A percentile compares a stretch with the other conserved stretches of the same genome.
These are phyloP conservation scores for Drosophila eugracilis DNA, from an alignment of 1,140 invertebrate genomes.

Conservation along the genomic window DNA sequence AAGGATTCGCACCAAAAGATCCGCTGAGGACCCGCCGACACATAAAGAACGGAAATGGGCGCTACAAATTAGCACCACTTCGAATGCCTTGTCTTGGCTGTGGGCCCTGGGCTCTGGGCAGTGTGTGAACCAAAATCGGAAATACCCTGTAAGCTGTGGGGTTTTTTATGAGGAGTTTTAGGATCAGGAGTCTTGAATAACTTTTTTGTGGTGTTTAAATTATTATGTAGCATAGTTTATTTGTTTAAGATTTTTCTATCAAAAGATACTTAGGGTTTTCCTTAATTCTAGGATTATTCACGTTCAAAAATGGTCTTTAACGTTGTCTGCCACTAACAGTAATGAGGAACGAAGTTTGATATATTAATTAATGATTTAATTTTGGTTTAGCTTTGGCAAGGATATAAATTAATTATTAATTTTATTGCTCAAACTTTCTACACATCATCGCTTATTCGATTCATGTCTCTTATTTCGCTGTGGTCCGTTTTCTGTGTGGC, in stretches of 20 bases:
- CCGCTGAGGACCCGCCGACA: conserved; percentile 11
- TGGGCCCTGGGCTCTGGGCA: conserved; percentile 33
- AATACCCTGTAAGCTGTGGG: conserved; percentile 2
- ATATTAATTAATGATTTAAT: too few relatives aligned
- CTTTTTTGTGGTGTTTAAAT: too few relatives aligned
- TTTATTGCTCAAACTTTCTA: neutral
- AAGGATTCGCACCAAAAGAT: conserved; percentile 20
- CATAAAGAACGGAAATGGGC: conserved; percentile 76
- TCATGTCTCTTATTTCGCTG: neutral
- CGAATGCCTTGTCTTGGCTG: conserved; percentile 15
- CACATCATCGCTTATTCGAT: conserved; percentile 3
- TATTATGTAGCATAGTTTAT: too few relatives aligned
- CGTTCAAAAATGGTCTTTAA: too few relatives aligned
- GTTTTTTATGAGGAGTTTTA: neutral
- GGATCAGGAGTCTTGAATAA: too few relatives aligned
- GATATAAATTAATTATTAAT: too few relatives aligned
- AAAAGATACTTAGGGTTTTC: too few relatives aligned
- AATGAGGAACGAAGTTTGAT: too few relatives aligned
- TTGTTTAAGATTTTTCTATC: too few relatives aligned
- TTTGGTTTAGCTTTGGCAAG: too few relatives aligned
- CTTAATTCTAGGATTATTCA: too few relatives aligned
- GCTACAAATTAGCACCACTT: conserved; percentile 70
- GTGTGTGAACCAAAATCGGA: conserved; percentile 54
- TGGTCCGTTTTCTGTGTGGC: conserved; percentile 46
- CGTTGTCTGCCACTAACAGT: too few relatives aligned